Conservation (phyloP, 2,113 vertebrate genomes). For the Pomatostomus ruficeps region DNA sequence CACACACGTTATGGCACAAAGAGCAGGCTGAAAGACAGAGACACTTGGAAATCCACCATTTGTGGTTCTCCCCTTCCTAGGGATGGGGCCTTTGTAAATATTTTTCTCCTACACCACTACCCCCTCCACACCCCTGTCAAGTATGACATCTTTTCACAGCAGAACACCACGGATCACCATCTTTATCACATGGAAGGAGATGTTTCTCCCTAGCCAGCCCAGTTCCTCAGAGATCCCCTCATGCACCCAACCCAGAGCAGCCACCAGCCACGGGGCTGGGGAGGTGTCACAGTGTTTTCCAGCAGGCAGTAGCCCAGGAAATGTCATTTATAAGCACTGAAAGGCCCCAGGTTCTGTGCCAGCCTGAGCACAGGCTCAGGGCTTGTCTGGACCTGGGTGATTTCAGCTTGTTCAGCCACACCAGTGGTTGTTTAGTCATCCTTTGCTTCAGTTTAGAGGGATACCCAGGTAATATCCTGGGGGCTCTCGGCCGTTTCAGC, state of each 20-base stretch:
- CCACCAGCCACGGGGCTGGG: not conserved
- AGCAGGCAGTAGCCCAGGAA: not conserved
- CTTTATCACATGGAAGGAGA: fast-evolving
- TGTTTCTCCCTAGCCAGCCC: not conserved
- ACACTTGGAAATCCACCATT: not conserved
- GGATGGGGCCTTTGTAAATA: not conserved
- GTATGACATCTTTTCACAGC: not conserved
- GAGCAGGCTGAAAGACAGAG: conserved; percentile 37
- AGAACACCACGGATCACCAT: not conserved
- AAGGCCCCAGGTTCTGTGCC: not conserved
- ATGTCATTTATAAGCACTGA: not conserved
- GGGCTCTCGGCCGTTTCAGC: fast-evolving
- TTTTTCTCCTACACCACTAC: not conserved
- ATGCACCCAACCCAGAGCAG: not conserved
- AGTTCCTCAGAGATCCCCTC: not conserved
- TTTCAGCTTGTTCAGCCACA: not conserved
- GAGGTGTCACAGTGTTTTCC: not conserved
- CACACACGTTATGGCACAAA: conserved; percentile 38
- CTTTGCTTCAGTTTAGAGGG: not conserved
- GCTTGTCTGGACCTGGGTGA: not conserved
- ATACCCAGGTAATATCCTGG: not conserved
- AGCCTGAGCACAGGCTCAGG: fast-evolving
- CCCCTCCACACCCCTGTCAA: not conserved
- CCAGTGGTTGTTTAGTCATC: not conserved
- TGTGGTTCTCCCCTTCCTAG: not conserved